Percentiles rank a stretch among this genome's conserved stretches.
Conservation (phyloP, 2,113 vertebrate species). For the Boulengeromyrus knoepffleri region DNA sequence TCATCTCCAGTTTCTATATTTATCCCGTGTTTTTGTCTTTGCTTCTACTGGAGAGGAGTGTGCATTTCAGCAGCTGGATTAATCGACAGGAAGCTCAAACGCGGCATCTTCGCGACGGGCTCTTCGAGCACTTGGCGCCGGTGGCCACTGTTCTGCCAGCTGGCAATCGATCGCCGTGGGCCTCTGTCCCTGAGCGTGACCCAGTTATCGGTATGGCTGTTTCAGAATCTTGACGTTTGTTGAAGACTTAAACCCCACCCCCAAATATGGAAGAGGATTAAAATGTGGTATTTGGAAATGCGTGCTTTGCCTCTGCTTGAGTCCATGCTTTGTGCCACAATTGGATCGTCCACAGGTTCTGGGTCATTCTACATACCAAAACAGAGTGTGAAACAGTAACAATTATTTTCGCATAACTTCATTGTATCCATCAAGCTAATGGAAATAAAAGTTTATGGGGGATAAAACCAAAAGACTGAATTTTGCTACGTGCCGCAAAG, state of each 20-base stretch:
- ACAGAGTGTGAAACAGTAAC: not conserved
- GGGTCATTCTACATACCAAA: not conserved
- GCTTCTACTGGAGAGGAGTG: not conserved
- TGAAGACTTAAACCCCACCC: not conserved
- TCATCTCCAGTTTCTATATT: slow-evolving; percentile 22
- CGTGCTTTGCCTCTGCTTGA: not conserved
- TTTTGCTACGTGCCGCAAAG: slow-evolving; percentile 12
- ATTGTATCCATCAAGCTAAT: not conserved
- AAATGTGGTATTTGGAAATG: not conserved
- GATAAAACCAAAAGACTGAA: slow-evolving; percentile 13
- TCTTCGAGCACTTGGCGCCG: not conserved
- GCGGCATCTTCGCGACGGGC: not conserved
- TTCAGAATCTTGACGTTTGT: slow-evolving; percentile 30
- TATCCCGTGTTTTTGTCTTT: slow-evolving; percentile 25
- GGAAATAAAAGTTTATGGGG: not conserved
- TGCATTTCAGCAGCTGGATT: slow-evolving; percentile 24
- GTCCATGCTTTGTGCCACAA: not conserved
- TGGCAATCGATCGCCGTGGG: slow-evolving; percentile 19
- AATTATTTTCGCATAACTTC: not conserved
- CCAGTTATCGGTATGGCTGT: slow-evolving; percentile 29
- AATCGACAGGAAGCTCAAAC: slow-evolving; percentile 20
- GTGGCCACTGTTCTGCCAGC: slow-evolving; percentile 4
- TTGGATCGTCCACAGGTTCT: not conserved
- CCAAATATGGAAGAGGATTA: not conserved
- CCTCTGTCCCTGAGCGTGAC: slow-evolving; percentile 31